A percentile compares a stretch with the other conserved stretches of the same genome.
Conservation (phyloP, 2,888 invertebrate species). For the Mythimna vitellina region DNA sequence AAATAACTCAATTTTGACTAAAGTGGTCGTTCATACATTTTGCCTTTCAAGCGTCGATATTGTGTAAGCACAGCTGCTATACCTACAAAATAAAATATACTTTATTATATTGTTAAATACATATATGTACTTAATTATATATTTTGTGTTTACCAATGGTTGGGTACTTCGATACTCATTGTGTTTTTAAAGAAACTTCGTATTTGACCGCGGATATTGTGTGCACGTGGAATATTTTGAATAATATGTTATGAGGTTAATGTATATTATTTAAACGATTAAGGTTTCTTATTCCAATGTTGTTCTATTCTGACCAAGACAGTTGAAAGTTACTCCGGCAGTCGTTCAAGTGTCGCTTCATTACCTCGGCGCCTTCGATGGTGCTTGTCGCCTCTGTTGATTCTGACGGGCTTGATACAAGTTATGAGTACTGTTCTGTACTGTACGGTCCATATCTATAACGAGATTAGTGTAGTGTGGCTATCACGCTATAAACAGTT, state of each 20-base stretch:
- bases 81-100: not conserved
- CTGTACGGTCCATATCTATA: not conserved
- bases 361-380: not conserved
- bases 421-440: not conserved
- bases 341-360: not conserved
- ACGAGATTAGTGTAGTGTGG: not conserved
- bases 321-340: not conserved
- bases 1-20: too few relatives aligned
- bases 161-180: not conserved
- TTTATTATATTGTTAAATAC: not conserved
- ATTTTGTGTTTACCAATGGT: conserved; percentile 15
- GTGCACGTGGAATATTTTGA: too few relatives aligned
- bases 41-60: too few relatives aligned
- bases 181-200: not conserved
- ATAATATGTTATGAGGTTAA: not conserved
- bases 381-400: not conserved
- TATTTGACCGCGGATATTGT: not conserved
- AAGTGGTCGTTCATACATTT: too few relatives aligned
- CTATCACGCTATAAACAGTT: not conserved
- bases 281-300: not conserved
- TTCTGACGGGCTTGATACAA: not conserved
- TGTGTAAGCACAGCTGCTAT: conserved; percentile 11
- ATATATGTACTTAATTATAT: not conserved
- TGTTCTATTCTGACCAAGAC: not conserved
- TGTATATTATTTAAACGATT: not conserved